A percentile compares a stretch with the other conserved stretches of the same genome.
Conservation (phyloP, 2,113 vertebrate species). For the Malurus cyaneus region DNA sequence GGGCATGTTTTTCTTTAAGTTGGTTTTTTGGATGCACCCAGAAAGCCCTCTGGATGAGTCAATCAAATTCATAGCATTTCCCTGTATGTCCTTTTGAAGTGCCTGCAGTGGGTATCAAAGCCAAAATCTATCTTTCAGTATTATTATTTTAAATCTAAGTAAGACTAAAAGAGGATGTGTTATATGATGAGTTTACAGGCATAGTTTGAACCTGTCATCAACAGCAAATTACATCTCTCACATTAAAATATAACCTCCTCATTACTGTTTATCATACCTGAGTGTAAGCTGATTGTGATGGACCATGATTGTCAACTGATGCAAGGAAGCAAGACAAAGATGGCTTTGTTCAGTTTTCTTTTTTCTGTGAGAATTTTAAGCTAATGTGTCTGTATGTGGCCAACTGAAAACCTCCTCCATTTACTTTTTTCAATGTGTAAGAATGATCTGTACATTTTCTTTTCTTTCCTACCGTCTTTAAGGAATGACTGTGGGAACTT, state of each 20-base stretch:
- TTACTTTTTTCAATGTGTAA: not conserved
- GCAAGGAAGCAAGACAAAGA: constrained; percentile 63
- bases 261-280: constrained; percentile 64
- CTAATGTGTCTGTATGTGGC: constrained; percentile 16
- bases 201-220: constrained; percentile 53
- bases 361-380: not conserved
- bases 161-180: constrained; percentile 56
- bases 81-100: constrained; percentile 4
- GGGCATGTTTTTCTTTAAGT: not conserved
- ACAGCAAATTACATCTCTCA: constrained; percentile 58
- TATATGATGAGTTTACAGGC: constrained; percentile 33
- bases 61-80: not conserved
- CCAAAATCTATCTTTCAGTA: constrained; percentile 13
- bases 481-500: constrained; percentile 31
- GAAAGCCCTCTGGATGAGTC: not conserved
- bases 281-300: constrained; percentile 65
- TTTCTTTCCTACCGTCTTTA: constrained; percentile 4
- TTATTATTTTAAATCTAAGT: constrained; percentile 47
- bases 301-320: constrained; percentile 55
- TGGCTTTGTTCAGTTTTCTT: constrained; percentile 60
- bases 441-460: not conserved
- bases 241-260: constrained; percentile 50
- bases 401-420: constrained; percentile 39
- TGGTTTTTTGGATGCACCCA: not conserved
- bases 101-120: not conserved